Evolutionary conservation across 2,888 invertebrate species (phyloP).

Genomic region (Xestoiulus laeticollis): DNA sequence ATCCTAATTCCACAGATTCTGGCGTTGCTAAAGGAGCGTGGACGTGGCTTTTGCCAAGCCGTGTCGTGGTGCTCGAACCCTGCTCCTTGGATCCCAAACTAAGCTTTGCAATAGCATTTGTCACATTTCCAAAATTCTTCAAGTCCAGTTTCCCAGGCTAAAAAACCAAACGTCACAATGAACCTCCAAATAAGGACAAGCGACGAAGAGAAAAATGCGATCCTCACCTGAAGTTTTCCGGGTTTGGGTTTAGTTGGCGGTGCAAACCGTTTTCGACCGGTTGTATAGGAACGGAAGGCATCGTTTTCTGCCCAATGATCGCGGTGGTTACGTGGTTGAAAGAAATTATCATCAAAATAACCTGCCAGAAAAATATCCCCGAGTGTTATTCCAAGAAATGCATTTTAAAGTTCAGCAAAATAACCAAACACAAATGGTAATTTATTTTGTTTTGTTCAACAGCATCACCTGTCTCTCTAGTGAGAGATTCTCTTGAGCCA

Average conservation of each 20-base stretch:
- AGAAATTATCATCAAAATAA: slow-evolving; percentile 64
- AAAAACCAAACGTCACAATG: not conserved
- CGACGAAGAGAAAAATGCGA: not conserved
- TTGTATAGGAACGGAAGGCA: slow-evolving; percentile 74
- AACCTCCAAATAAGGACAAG: slow-evolving; percentile 22
- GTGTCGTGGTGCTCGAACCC: slow-evolving; percentile 62
- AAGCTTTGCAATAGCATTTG: slow-evolving; percentile 75
- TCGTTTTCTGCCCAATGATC: slow-evolving; percentile 62
- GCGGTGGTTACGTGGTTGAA: slow-evolving; percentile 59
- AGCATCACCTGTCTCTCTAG: slow-evolving; percentile 58
- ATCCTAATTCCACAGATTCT: slow-evolving; percentile 77
- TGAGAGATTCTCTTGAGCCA: slow-evolving; percentile 59
- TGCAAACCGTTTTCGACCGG: slow-evolving; percentile 72
- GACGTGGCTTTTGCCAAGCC: slow-evolving; percentile 66
- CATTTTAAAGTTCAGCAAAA: not conserved
- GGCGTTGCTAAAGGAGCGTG: slow-evolving; percentile 80
- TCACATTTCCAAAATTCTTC: slow-evolving; percentile 88
- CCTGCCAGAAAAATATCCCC: slow-evolving; percentile 56
- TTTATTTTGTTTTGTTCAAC: not conserved
- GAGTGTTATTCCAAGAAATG: not conserved
- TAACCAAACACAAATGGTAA: not conserved
- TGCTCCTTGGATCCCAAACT: slow-evolving; percentile 70
- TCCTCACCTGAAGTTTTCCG: slow-evolving; percentile 63
- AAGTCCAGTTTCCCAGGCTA: slow-evolving; percentile 90
- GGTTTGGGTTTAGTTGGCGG: slow-evolving; percentile 72